A percentile compares a stretch with the other conserved stretches of the same genome.
Conservation (phyloP, 2,888 invertebrate genomes). For the Pterostichus madidus region DNA sequence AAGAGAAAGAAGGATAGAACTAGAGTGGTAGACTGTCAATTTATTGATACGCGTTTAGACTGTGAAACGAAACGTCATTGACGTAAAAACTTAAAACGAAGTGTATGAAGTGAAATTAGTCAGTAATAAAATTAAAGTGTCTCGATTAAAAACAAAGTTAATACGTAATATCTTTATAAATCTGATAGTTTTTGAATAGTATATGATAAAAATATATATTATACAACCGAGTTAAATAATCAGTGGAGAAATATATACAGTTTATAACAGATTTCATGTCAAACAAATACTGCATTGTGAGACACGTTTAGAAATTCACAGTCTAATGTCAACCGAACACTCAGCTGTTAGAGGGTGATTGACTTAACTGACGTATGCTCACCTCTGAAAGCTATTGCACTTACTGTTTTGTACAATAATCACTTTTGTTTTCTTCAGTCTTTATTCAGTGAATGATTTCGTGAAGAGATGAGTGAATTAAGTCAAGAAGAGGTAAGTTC, state of each 20-base stretch:
- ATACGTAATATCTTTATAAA: constrained; percentile 15
- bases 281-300: constrained; percentile 20
- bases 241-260: neutral
- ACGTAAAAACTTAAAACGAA: constrained; percentile 52
- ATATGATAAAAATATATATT: neutral
- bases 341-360: constrained; percentile 76
- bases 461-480: constrained; percentile 87
- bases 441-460: constrained; percentile 65
- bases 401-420: constrained; percentile 66
- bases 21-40: constrained; percentile 56
- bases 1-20: constrained; percentile 42
- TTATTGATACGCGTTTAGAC: constrained; percentile 65
- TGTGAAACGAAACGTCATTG: constrained; percentile 58
- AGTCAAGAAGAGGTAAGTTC: constrained; percentile 92
- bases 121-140: constrained; percentile 54
- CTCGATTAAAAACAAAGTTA: constrained; percentile 48
- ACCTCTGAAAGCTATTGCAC: constrained; percentile 66
- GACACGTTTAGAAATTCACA: constrained; percentile 68
- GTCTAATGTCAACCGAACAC: constrained; percentile 73
- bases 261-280: constrained; percentile 43
- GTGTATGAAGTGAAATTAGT: constrained; percentile 57
- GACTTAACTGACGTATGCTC: constrained; percentile 74
- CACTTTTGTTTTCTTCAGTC: constrained; percentile 63
- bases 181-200: neutral
- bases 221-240: neutral